These are phyloP conservation scores for Microctenopoma stevenorrisi DNA, from an alignment of 2,797 vertebrate genomes.

Conservation along the genomic window DNA sequence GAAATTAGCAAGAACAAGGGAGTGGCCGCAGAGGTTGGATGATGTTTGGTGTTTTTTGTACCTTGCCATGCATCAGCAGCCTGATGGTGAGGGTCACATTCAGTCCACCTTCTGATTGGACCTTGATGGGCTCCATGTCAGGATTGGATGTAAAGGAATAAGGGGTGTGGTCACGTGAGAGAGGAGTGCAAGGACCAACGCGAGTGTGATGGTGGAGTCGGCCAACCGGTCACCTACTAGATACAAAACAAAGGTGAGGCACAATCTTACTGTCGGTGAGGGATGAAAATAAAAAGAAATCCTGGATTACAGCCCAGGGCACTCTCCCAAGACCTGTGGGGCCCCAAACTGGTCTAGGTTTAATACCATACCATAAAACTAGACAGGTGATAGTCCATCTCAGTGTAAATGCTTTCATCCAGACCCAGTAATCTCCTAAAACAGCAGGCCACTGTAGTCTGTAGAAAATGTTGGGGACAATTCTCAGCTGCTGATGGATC, in stretches of 20 bases:
- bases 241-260: neutral
- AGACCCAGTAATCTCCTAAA: too few relatives aligned
- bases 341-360: too few relatives aligned
- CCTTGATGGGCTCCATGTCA: slow-evolving; percentile 95
- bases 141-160: slow-evolving; percentile 72
- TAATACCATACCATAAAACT: neutral
- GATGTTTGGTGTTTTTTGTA: slow-evolving; percentile 43
- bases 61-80: slow-evolving; percentile 90
- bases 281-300: neutral
- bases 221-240: slow-evolving; percentile 75
- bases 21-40: neutral
- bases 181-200: slow-evolving; percentile 72
- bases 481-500: too few relatives aligned
- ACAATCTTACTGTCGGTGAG: too few relatives aligned
- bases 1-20: slow-evolving; percentile 9
- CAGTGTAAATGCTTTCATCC: too few relatives aligned
- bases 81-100: slow-evolving; percentile 97
- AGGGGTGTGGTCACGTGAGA: slow-evolving; percentile 66
- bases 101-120: slow-evolving; percentile 93
- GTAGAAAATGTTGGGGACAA: too few relatives aligned
- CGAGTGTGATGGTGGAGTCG: slow-evolving; percentile 74
- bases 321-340: too few relatives aligned
- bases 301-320: too few relatives aligned
- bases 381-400: neutral
- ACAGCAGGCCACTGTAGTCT: too few relatives aligned